phyloP scores from a whole-genome alignment of 2,797 vertebrate genomes.

The Acipenser ruthenus region DNA sequence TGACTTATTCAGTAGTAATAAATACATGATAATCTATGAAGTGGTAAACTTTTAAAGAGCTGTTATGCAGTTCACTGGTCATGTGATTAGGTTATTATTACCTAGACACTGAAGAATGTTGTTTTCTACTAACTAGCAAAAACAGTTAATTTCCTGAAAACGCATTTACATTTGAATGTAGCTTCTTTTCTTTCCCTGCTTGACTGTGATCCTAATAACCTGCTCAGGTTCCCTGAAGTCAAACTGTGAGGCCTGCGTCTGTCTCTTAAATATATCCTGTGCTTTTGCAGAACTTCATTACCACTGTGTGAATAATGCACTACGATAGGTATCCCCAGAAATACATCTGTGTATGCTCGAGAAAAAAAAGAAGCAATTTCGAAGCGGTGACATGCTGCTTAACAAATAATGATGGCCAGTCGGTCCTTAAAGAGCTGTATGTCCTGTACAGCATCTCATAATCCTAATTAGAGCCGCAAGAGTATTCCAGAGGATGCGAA shows the following conservation, averaged over 20 bases:
- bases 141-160: no score
- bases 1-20: no score
- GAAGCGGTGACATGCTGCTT: not conserved
- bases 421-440: not conserved
- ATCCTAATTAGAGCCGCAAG: not conserved
- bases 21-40: no score
- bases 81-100: no score
- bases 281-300: not conserved
- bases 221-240: not conserved
- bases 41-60: no score
- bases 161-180: no score
- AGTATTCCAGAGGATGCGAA: slow-evolving; percentile 11
- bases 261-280: not conserved
- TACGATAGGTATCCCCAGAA: not conserved
- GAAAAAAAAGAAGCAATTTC: not conserved
- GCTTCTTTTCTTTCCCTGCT: not conserved
- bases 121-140: no score
- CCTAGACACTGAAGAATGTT: no score
- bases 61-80: no score
- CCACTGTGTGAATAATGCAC: not conserved
- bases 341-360: not conserved
- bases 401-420: not conserved
- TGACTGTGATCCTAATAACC: not conserved
- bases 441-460: not conserved
- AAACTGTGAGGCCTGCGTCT: not conserved